phyloP scores from a whole-genome alignment of 1,140 invertebrate genomes.

The Megalonaias nervosa region DNA sequence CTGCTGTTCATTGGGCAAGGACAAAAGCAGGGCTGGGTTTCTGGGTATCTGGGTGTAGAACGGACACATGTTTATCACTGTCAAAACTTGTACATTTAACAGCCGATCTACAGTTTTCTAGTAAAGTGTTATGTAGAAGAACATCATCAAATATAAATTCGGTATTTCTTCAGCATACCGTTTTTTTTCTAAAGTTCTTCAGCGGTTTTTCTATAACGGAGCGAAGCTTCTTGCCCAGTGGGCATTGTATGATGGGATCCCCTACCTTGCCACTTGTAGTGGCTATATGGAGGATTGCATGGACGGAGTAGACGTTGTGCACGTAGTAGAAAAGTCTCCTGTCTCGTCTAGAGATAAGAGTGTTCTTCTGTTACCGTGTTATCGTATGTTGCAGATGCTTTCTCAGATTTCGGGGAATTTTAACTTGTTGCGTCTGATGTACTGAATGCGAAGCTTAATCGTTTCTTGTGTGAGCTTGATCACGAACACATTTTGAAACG shows the following conservation, averaged over 20 bases:
- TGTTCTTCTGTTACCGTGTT: constrained; percentile 9
- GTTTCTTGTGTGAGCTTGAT: constrained; percentile 1
- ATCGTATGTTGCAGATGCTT: background rate
- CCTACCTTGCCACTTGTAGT: background rate
- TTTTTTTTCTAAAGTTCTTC: too few species aligned
- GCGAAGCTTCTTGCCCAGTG: too few species aligned
- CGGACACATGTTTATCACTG: background rate
- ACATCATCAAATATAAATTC: too few species aligned
- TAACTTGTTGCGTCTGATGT: too few species aligned
- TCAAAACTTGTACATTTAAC: background rate
- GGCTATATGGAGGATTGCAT: too few species aligned
- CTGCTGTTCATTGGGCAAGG: too few species aligned
- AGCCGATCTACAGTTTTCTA: too few species aligned
- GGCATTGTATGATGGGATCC: constrained; percentile 1
- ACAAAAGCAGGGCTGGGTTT: too few species aligned
- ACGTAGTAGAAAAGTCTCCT: background rate
- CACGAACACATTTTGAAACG: constrained; percentile 37
- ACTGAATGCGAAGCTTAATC: background rate
- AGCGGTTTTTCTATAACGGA: background rate
- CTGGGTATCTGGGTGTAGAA: too few species aligned
- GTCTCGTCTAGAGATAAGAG: background rate
- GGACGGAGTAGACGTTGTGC: background rate
- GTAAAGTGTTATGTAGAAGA: too few species aligned
- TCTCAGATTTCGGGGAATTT: background rate
- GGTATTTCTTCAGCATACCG: too few species aligned